phyloP scores from a whole-genome alignment of 2,797 vertebrate species.

The Geotrypetes seraphini region DNA sequence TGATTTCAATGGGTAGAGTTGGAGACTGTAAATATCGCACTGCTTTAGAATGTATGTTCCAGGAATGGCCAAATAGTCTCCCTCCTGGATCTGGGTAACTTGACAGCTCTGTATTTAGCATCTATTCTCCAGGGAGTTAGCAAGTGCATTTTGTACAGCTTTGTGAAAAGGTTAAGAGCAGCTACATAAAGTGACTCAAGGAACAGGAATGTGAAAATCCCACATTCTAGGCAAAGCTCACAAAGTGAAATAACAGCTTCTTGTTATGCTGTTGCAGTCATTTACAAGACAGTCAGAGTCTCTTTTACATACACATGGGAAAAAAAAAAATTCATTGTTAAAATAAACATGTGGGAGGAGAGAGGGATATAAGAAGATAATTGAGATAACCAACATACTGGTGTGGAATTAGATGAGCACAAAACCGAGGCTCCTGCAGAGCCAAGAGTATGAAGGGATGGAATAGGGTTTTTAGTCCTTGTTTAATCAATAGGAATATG shows the following conservation, averaged over 20 bases:
- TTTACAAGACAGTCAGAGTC: background rate
- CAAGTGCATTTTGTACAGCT: background rate
- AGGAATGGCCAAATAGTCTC: too few relatives aligned
- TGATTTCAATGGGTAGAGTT: too few relatives aligned
- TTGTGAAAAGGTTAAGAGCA: background rate
- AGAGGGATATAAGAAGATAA: background rate
- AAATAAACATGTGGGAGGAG: constrained; percentile 5
- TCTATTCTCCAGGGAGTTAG: background rate
- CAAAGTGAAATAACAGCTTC: constrained; percentile 6
- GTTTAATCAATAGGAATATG: background rate
- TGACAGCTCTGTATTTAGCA: too few relatives aligned
- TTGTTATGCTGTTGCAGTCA: constrained; percentile 1
- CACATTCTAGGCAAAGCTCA: constrained; percentile 1
- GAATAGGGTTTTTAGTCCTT: background rate
- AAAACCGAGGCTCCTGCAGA: constrained; percentile 7
- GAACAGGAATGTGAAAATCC: constrained; percentile 1
- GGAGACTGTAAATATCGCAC: too few relatives aligned
- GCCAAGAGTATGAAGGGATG: too few relatives aligned
- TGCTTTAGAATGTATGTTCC: too few relatives aligned
- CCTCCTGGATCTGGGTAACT: background rate
- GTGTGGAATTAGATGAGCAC: constrained; percentile 8
- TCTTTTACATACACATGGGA: constrained; percentile 1
- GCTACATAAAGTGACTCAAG: background rate
- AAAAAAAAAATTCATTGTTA: constrained; percentile 13
- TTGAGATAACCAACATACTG: constrained; percentile 6